Percentiles rank a stretch among this genome's conserved stretches.
These are phyloP conservation scores for Phalacrocorax aristotelis DNA, from an alignment of 2,113 vertebrate species.

Conservation along the genomic window DNA sequence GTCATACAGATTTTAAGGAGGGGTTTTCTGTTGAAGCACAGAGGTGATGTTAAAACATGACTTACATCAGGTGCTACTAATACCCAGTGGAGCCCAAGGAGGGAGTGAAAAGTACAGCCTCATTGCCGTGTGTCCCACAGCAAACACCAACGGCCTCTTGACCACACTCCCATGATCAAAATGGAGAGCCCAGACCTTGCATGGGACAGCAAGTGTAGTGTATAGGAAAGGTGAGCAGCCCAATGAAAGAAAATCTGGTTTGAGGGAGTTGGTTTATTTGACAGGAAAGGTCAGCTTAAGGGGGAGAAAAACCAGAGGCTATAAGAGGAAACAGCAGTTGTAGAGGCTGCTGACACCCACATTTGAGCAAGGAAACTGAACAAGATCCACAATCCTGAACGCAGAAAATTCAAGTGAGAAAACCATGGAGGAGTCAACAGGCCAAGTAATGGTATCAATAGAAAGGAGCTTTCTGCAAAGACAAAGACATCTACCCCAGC, in stretches of 20 bases:
- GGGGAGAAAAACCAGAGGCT: background rate
- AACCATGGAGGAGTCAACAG: background rate
- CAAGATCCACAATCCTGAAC: background rate
- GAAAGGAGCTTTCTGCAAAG: background rate
- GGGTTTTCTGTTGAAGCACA: background rate
- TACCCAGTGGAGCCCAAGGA: background rate
- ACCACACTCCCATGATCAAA: background rate
- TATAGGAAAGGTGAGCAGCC: background rate
- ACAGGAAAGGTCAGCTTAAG: background rate
- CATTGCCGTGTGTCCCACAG: background rate
- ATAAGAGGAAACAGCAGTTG: background rate
- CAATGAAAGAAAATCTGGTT: background rate
- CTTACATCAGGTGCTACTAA: background rate
- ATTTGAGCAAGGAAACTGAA: background rate
- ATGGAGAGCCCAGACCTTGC: background rate
- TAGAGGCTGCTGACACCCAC: background rate
- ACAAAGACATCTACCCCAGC: background rate
- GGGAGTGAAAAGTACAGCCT: background rate
- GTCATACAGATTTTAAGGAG: background rate
- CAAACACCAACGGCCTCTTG: background rate
- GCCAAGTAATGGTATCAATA: background rate
- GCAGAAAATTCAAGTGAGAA: background rate
- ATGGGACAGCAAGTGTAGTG: background rate
- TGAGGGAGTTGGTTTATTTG: background rate
- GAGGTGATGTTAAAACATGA: background rate